phyloP scores from a whole-genome alignment of 2,113 vertebrate genomes.

The Lanius collurio region DNA sequence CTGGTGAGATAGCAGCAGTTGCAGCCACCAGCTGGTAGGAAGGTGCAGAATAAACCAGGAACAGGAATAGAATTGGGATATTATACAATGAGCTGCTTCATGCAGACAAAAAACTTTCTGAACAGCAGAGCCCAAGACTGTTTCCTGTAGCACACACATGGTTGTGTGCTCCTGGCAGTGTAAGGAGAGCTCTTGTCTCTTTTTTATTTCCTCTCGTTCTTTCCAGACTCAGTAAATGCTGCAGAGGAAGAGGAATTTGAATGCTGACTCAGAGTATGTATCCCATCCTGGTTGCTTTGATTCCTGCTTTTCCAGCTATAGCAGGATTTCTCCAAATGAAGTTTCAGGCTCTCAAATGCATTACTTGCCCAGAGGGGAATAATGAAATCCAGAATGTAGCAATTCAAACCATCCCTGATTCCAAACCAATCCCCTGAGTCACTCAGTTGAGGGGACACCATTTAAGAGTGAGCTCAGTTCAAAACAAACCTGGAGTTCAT shows the following conservation, averaged over 20 bases:
- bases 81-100: neutral
- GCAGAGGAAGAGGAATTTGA: neutral
- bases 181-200: neutral
- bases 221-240: neutral
- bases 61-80: neutral
- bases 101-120: neutral
- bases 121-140: neutral
- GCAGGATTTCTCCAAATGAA: constrained; percentile 20
- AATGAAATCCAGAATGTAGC: constrained; percentile 55
- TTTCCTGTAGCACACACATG: neutral
- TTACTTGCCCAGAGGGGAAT: constrained; percentile 6
- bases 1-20: neutral
- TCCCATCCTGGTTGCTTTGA: neutral
- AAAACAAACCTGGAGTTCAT: constrained; percentile 55
- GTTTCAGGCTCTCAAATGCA: constrained; percentile 14
- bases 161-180: neutral
- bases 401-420: constrained; percentile 9
- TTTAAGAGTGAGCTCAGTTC: constrained; percentile 21
- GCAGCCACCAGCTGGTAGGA: neutral
- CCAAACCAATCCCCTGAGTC: neutral
- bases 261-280: neutral
- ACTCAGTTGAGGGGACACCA: neutral
- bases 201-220: neutral
- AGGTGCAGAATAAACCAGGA: neutral
- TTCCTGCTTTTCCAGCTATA: constrained; percentile 41